Conservation (phyloP, 2,888 invertebrate genomes). For the Phytoseiulus persimilis region DNA sequence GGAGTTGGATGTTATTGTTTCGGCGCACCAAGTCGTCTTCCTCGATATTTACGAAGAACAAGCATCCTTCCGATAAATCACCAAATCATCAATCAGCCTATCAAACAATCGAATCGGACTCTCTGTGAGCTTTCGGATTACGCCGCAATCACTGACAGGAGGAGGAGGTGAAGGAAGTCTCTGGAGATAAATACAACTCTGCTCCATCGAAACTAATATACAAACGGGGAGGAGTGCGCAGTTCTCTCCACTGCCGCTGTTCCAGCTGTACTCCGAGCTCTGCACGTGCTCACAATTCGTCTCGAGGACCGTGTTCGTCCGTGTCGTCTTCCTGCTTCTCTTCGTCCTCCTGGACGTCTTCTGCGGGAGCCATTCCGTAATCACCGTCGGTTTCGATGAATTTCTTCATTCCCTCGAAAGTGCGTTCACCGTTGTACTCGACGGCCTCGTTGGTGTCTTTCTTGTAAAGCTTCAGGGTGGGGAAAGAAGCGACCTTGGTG, state of each 20-base stretch:
- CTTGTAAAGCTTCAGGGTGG: constrained; percentile 85
- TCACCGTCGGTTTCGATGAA: constrained; percentile 86
- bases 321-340: constrained; percentile 17
- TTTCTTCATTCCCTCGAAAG: constrained; percentile 79
- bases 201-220: not conserved
- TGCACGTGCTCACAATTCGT: constrained; percentile 21
- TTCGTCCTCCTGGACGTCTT: constrained; percentile 48
- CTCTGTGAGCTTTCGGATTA: too few species aligned
- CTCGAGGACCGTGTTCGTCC: constrained; percentile 39
- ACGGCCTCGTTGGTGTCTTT: constrained; percentile 82
- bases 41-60: not conserved
- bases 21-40: not conserved
- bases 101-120: not conserved
- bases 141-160: not conserved
- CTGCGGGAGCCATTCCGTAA: constrained; percentile 63
- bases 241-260: not conserved
- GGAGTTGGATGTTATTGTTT: not conserved
- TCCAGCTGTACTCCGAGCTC: not conserved
- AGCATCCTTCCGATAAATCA: not conserved
- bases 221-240: not conserved
- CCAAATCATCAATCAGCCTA: not conserved
- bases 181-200: not conserved
- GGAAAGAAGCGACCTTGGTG: constrained; percentile 87
- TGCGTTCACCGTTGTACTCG: constrained; percentile 90
- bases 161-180: not conserved